Percentiles rank a stretch among this genome's conserved stretches.
Conservation (phyloP, 1,140 invertebrate genomes). For the Apis cerana region DNA sequence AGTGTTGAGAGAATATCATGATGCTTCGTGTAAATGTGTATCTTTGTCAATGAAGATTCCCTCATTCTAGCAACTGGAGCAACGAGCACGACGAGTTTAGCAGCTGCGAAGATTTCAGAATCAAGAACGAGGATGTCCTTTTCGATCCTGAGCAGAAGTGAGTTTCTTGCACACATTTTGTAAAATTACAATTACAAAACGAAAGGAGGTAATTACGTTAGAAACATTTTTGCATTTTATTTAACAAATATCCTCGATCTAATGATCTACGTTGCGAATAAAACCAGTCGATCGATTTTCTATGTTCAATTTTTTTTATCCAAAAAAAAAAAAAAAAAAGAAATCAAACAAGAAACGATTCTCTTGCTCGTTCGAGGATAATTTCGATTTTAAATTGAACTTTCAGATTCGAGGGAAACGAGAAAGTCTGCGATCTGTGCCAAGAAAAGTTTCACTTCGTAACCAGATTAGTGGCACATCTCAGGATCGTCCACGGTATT, state of each 20-base stretch:
- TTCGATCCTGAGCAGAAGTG: constrained; percentile 49
- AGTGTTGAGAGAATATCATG: constrained; percentile 8
- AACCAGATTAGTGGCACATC: constrained; percentile 78
- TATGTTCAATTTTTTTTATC: no score
- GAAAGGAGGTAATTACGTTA: no score
- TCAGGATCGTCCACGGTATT: constrained; percentile 78
- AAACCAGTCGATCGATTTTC: neutral
- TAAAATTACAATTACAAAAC: neutral
- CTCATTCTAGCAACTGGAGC: constrained; percentile 50
- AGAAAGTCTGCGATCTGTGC: constrained; percentile 72
- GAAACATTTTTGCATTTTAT: no score
- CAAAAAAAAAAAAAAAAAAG: no score
- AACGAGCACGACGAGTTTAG: constrained; percentile 22
- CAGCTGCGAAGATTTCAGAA: constrained; percentile 32
- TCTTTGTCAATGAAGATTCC: constrained; percentile 44
- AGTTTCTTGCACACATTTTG: neutral
- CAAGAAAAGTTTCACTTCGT: constrained; percentile 74
- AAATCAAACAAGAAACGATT: neutral
- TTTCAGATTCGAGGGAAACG: constrained; percentile 56
- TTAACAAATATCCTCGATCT: no score
- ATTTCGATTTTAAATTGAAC: neutral
- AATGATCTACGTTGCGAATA: no score
- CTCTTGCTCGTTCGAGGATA: neutral
- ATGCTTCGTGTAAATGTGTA: constrained; percentile 49
- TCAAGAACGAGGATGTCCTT: constrained; percentile 24